A percentile compares a stretch with the other conserved stretches of the same genome.
Evolutionary conservation across 1,140 invertebrate genomes (phyloP).

Genomic region (Plectus sambesii): DNA sequence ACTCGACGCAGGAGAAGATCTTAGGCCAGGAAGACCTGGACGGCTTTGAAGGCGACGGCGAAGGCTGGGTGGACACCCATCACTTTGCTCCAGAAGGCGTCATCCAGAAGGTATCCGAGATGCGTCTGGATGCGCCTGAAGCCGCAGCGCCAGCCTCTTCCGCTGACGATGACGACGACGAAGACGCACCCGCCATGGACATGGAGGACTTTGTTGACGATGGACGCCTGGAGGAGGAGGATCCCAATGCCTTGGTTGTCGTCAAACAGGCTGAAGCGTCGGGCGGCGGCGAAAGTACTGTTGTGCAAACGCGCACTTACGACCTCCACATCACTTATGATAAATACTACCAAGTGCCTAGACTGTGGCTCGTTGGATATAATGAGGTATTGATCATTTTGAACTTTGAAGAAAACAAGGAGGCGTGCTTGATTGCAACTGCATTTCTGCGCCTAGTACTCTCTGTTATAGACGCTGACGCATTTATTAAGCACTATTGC

Average conservation of each 20-base stretch:
- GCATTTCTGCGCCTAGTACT: no score
- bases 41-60: slow-evolving; percentile 71
- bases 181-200: slow-evolving; percentile 83
- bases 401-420: no score
- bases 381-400: no score
- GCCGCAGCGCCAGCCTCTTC: slow-evolving; percentile 7
- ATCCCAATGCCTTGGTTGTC: slow-evolving; percentile 47
- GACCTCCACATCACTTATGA: slow-evolving; percentile 99
- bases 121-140: slow-evolving; percentile 10
- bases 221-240: slow-evolving; percentile 76
- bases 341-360: slow-evolving; percentile 94
- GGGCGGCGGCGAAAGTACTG: slow-evolving; percentile 50
- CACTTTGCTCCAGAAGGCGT: slow-evolving; percentile 58
- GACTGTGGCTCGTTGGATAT: slow-evolving; percentile 91
- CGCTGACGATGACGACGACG: slow-evolving; percentile 65
- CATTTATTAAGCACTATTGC: no score
- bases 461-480: no score
- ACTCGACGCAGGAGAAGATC: slow-evolving; percentile 67
- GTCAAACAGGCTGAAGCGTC: slow-evolving; percentile 22
- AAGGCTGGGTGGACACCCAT: slow-evolving; percentile 98
- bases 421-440: no score
- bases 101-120: slow-evolving; percentile 47
- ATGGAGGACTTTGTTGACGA: slow-evolving; percentile 97
- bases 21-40: no score
- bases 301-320: slow-evolving; percentile 87